Percentiles rank a stretch among this genome's conserved stretches.
Conservation (phyloP, 2,797 vertebrate species). For the Trichosurus vulpecula region DNA sequence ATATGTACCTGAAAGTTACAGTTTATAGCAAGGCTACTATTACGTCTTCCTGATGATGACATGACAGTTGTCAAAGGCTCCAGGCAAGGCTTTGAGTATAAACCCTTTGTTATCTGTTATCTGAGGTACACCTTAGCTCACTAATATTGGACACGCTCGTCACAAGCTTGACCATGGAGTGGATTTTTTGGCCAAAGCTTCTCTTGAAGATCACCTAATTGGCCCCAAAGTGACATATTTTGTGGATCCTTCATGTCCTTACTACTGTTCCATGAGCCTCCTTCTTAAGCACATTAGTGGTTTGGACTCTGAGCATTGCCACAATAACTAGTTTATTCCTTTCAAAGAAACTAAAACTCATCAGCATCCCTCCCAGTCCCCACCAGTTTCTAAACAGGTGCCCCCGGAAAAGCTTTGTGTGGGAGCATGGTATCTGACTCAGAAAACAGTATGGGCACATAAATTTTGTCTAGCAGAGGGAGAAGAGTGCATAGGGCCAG, state of each 20-base stretch:
- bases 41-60: neutral
- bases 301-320: conserved; percentile 28
- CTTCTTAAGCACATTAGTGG: conserved; percentile 24
- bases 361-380: neutral
- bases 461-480: neutral
- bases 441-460: neutral
- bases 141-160: neutral
- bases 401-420: neutral
- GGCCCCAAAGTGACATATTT: neutral
- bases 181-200: neutral
- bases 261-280: neutral
- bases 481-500: neutral
- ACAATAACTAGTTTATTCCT: conserved; percentile 10
- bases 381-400: conserved; percentile 32
- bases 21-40: neutral
- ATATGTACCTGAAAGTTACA: neutral
- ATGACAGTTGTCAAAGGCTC: neutral
- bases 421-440: conserved; percentile 40
- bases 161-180: neutral
- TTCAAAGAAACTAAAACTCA: conserved; percentile 29
- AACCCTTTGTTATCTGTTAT: neutral
- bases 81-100: neutral
- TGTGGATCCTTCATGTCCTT: neutral
- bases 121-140: neutral
- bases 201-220: neutral